Evolutionary conservation across 2,888 invertebrate genomes (phyloP).

Genomic region (Podabrus alpinus): DNA sequence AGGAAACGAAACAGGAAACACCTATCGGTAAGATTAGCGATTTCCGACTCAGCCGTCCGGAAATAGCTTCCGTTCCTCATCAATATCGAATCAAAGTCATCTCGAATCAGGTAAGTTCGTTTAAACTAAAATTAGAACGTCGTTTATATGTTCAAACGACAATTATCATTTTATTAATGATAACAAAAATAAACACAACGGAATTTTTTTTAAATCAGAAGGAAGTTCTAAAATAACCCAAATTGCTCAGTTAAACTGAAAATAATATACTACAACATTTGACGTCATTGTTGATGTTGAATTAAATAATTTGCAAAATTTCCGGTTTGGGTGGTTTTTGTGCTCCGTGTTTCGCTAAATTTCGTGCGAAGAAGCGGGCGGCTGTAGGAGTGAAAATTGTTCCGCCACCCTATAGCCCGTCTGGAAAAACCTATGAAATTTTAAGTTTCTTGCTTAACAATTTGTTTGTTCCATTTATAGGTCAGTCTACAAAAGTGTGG

Average conservation of each 20-base stretch:
- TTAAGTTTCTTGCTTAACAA: no score
- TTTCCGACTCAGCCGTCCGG: background rate
- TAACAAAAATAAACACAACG: background rate
- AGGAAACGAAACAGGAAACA: conserved; percentile 5
- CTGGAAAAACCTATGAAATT: no score
- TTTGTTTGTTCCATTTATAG: no score
- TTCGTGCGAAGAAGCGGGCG: no score
- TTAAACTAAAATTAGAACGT: background rate
- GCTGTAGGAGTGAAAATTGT: no score
- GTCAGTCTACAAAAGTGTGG: no score
- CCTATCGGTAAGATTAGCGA: conserved; percentile 3
- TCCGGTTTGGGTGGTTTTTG: background rate
- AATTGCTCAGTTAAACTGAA: background rate
- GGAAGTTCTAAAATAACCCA: background rate
- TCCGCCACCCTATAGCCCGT: no score
- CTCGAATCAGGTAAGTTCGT: background rate
- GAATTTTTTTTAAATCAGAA: background rate
- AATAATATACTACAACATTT: background rate
- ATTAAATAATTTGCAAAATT: background rate
- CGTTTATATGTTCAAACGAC: background rate
- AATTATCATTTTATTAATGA: background rate
- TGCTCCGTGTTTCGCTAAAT: no score
- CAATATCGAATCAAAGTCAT: background rate
- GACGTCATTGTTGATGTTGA: background rate
- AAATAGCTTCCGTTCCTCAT: background rate